Percentiles rank a stretch among this genome's conserved stretches.
These are phyloP conservation scores for Aquatica leii DNA, from an alignment of 2,888 invertebrate genomes.

Conservation along the genomic window DNA sequence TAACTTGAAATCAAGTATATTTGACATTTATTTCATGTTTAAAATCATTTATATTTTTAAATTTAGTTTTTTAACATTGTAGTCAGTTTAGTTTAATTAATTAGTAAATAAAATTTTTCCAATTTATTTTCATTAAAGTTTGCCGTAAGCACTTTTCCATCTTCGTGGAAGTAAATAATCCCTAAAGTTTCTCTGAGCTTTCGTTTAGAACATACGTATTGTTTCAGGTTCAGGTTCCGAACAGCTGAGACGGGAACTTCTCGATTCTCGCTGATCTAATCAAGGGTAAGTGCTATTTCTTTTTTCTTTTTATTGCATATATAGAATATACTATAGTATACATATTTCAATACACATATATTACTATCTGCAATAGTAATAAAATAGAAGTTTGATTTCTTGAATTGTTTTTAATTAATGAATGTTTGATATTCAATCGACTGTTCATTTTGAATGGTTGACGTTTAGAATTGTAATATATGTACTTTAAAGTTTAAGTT, in stretches of 20 bases:
- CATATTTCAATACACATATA: no score
- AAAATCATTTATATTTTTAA: neutral
- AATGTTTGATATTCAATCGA: no score
- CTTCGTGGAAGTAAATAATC: constrained; percentile 24
- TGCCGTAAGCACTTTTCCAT: constrained; percentile 21
- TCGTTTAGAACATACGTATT: constrained; percentile 33
- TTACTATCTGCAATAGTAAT: no score
- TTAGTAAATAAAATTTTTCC: constrained; percentile 16
- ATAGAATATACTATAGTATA: no score
- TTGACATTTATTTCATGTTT: neutral
- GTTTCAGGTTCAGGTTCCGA: constrained; percentile 44
- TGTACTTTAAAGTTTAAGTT: no score
- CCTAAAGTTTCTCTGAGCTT: constrained; percentile 23
- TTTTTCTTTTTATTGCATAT: neutral
- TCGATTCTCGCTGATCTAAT: constrained; percentile 52
- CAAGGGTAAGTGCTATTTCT: constrained; percentile 49
- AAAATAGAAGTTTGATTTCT: no score
- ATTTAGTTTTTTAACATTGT: constrained; percentile 18
- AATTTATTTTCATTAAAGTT: constrained; percentile 31
- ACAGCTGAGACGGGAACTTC: constrained; percentile 44
- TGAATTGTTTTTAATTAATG: no score
- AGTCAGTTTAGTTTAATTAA: neutral
- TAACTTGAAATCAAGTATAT: constrained; percentile 4
- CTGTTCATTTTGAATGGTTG: no score
- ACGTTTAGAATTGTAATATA: no score